Conservation (phyloP, 2,797 vertebrate species). For the Pteropus rufus region DNA sequence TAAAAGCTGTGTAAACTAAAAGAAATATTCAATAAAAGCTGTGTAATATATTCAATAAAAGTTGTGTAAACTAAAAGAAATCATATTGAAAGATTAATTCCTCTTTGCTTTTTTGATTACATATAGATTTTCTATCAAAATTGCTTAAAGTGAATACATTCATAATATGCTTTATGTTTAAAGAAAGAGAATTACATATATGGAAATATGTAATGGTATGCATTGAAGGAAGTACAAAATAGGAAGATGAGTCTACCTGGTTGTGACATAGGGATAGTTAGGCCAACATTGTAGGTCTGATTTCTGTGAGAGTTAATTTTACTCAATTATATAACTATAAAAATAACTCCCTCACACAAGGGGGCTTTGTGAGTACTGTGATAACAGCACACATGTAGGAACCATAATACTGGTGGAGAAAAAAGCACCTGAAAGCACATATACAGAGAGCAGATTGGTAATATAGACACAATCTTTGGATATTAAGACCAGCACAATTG, state of each 20-base stretch:
- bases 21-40: not conserved
- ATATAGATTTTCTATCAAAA: constrained; percentile 6
- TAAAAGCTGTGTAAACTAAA: not conserved
- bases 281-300: not conserved
- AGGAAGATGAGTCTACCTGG: not conserved
- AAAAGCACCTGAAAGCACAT: not conserved
- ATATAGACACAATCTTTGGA: not conserved
- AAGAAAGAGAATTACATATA: not conserved
- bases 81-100: not conserved
- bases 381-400: not conserved
- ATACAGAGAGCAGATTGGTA: not conserved
- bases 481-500: not conserved
- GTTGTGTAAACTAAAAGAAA: not conserved
- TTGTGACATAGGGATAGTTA: not conserved
- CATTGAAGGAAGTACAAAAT: not conserved
- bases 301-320: constrained; percentile 12
- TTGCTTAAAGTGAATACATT: constrained; percentile 4
- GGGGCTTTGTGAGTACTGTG: not conserved
- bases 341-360: not conserved
- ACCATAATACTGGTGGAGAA: not conserved
- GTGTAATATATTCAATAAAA: not conserved
- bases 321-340: not conserved
- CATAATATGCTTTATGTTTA: not conserved
- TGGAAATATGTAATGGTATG: not conserved
- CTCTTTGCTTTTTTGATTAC: not conserved